phyloP scores from a whole-genome alignment of 2,888 invertebrate genomes.

The Ceriagrion tenellum region DNA sequence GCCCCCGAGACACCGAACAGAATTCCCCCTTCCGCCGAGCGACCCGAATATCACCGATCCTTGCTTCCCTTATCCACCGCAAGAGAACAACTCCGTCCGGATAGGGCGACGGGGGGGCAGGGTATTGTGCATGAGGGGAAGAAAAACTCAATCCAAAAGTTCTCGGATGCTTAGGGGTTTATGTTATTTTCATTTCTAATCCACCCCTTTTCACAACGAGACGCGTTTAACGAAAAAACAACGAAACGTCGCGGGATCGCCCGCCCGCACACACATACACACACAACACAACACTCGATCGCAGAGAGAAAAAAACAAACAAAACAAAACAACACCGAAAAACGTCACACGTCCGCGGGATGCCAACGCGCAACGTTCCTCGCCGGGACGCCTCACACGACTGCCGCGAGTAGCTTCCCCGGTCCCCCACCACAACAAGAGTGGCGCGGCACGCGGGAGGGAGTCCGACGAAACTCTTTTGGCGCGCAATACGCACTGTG shows the following conservation, averaged over 20 bases:
- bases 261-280: not conserved
- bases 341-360: not conserved
- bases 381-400: constrained; percentile 11
- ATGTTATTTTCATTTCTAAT: not conserved
- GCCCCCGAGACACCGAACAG: not conserved
- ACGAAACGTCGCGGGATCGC: not conserved
- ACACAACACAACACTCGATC: not conserved
- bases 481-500: constrained; percentile 47
- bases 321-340: not conserved
- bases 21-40: not conserved
- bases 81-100: not conserved
- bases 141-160: not conserved
- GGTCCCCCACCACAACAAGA: not conserved
- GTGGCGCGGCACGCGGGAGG: not conserved
- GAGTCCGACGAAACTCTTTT: not conserved
- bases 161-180: not conserved
- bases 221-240: not conserved
- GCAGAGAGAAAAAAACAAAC: no score
- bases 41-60: not conserved
- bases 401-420: not conserved
- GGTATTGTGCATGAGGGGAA: not conserved
- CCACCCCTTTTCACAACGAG: not conserved
- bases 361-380: not conserved
- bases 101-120: not conserved
- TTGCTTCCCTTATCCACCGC: not conserved